Evolutionary conservation across 2,797 vertebrate species (phyloP), one percentile per base, ranked within the genome.

Genomic region (Columba guinea): DNA sequence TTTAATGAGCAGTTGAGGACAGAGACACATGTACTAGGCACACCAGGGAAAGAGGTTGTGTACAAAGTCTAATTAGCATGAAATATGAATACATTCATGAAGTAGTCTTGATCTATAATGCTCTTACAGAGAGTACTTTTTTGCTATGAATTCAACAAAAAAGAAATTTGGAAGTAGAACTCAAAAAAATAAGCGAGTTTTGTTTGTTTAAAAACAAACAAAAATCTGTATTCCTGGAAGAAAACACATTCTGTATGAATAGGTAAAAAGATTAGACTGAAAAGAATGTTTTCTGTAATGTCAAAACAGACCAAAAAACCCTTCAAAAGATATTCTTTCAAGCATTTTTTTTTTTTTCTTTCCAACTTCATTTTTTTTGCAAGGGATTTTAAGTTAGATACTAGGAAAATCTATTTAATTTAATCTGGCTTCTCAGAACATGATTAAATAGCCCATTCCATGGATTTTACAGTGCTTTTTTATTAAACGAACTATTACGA

Each of bases 1-100:
- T 97, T 96, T 98, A 99, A 99, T 97, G 97, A 99, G 98, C 96
- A 97, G 96, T 97, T 95, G 97, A 97, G 97, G 97, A 98, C 97
- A 98, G 97, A 98, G 96, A 97, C 97, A 96, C 97, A 98, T 98
- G 98, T 98, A 97, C 94, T 96, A 95, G 95, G 97, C 93, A 94
- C 97, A 97, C 90, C 91, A 93, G 98, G 95, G 94, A 98, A 96
- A 96, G 94, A 95, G 94, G 87, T 97, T 73, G 89, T 98, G 92
- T 97, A 95, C 95, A 96, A 97, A 96, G 96, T 96, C 96, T 98
- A 98, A 98, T 98, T 98, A 98, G 90, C 95, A 97, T 98, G 98
- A 98, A 98, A 98, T 98, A 98, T 97, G 97, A 98, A 98, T 97
- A 87, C 88, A 96, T 97, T 97, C 86, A 92, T 97, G 95, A 96